Conservation (phyloP, 2,888 invertebrate genomes). For the Subacronicta megacephala region DNA sequence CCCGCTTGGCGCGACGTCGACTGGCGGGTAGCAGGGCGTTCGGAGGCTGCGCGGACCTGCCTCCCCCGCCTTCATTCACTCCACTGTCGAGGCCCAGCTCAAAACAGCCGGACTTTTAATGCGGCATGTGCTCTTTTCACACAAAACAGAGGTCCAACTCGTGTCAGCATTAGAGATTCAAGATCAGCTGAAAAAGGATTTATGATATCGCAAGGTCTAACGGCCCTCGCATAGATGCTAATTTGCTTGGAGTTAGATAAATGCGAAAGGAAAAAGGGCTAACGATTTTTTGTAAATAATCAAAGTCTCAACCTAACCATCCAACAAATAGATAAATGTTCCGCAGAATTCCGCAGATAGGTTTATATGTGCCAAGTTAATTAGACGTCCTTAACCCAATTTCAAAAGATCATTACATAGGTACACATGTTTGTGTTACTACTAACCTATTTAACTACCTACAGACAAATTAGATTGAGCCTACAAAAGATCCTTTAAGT, state of each 20-base stretch:
- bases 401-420: conserved; percentile 47
- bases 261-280: not conserved
- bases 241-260: conserved; percentile 17
- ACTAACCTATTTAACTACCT: conserved; percentile 52
- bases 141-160: conserved; percentile 69
- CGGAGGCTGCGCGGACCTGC: conserved; percentile 85
- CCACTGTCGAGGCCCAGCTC: conserved; percentile 80
- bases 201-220: conserved; percentile 56
- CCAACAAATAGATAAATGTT: not conserved
- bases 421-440: conserved; percentile 40
- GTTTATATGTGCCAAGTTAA: conserved; percentile 49
- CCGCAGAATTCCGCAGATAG: conserved; percentile 36
- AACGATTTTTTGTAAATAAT: not conserved
- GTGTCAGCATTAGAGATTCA: conserved; percentile 70
- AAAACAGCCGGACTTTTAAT: conserved; percentile 84
- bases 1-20: conserved; percentile 82
- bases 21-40: conserved; percentile 77
- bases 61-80: conserved; percentile 87
- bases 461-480: conserved; percentile 29
- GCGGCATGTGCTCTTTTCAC: conserved; percentile 84
- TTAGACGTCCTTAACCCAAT: conserved; percentile 65
- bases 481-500: not conserved
- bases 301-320: not conserved
- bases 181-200: conserved; percentile 69
- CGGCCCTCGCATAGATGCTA: conserved; percentile 26